phyloP scores from a whole-genome alignment of 2,888 invertebrate genomes.

The Protula sp. region DNA sequence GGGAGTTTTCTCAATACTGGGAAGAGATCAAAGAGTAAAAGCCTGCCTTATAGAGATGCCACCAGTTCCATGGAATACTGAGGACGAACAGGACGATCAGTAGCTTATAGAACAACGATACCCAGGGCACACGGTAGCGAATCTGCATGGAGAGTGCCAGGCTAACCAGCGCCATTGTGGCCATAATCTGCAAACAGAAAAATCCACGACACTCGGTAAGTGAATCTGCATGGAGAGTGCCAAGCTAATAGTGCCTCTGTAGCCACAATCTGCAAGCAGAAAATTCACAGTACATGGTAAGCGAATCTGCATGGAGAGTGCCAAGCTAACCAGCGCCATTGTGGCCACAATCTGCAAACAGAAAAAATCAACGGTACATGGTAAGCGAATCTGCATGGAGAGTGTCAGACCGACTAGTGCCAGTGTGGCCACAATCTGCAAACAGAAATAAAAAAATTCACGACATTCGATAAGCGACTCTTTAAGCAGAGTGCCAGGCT shows the following conservation, averaged over 20 bases:
- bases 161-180: background rate
- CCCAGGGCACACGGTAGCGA: slow-evolving; percentile 1
- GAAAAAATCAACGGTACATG: background rate
- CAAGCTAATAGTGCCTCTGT: background rate
- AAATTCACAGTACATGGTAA: no score
- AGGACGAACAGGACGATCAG: background rate
- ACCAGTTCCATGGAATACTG: slow-evolving; percentile 8
- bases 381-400: background rate
- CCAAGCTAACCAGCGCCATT: background rate
- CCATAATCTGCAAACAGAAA: background rate
- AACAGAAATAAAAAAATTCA: slow-evolving; percentile 1
- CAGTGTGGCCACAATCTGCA: no score
- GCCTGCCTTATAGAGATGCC: slow-evolving; percentile 10
- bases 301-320: background rate
- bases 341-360: background rate
- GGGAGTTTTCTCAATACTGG: no score
- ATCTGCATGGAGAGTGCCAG: background rate
- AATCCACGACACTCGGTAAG: slow-evolving; percentile 1
- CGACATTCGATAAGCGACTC: background rate
- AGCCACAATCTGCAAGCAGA: no score
- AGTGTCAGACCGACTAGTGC: background rate
- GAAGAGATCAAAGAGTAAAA: no score
- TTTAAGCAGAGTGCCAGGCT: background rate
- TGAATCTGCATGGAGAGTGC: no score
- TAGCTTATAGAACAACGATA: background rate